Conservation (phyloP, 2,797 vertebrate genomes). For the Amphiprion clarkii region DNA sequence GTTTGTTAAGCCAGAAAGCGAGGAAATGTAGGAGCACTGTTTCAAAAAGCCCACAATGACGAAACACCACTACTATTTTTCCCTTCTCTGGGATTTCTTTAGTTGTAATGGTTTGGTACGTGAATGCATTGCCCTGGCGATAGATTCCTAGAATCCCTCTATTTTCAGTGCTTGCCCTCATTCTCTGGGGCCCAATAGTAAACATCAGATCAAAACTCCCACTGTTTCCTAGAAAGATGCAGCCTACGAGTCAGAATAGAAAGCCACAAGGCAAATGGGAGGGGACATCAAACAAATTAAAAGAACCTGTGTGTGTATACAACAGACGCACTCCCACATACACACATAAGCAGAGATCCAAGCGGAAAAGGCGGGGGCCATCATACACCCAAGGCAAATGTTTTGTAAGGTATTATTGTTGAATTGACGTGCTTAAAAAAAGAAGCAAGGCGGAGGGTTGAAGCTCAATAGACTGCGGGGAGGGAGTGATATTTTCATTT, state of each 20-base stretch:
- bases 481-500: slow-evolving; percentile 48
- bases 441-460: slow-evolving; percentile 9
- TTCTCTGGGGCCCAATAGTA: slow-evolving; percentile 60
- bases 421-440: slow-evolving; percentile 58
- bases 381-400: slow-evolving; percentile 74
- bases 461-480: slow-evolving; percentile 30
- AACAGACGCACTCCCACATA: slow-evolving; percentile 36
- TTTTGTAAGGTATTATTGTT: slow-evolving; percentile 78
- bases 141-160: slow-evolving; percentile 15
- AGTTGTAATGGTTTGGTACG: background rate
- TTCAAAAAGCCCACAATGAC: too few relatives aligned
- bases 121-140: background rate
- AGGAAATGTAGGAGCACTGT: too few relatives aligned
- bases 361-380: slow-evolving; percentile 57
- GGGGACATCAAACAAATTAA: slow-evolving; percentile 86
- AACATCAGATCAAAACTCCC: slow-evolving; percentile 75
- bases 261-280: slow-evolving; percentile 75
- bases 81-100: background rate
- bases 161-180: slow-evolving; percentile 23
- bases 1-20: too few relatives aligned
- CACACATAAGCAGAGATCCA: slow-evolving; percentile 26
- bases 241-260: slow-evolving; percentile 73
- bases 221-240: slow-evolving; percentile 82
- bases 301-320: slow-evolving; percentile 78
- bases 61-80: background rate